Evolutionary conservation across 2,888 invertebrate species (phyloP).

Genomic region (Lepidocyrtinus sp.): DNA sequence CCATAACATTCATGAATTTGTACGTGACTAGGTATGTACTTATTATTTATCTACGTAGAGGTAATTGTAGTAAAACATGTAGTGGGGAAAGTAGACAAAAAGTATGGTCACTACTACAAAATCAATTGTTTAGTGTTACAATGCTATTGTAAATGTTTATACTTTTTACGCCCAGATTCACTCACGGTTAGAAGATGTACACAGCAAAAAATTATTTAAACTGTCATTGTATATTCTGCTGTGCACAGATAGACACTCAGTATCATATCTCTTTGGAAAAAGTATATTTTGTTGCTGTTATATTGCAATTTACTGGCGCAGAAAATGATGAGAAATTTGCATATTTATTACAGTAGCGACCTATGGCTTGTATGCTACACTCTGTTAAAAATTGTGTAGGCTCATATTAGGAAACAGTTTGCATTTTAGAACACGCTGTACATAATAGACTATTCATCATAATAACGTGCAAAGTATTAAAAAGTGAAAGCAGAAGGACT

Average conservation of each 20-base stretch:
- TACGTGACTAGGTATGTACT: neutral
- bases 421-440: too few relatives aligned
- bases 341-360: too few relatives aligned
- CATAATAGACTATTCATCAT: constrained; percentile 3
- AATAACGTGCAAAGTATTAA: constrained; percentile 2
- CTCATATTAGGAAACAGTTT: too few relatives aligned
- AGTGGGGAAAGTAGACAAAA: constrained; percentile 5
- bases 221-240: neutral
- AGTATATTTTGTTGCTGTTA: constrained; percentile 13
- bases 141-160: too few relatives aligned
- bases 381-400: too few relatives aligned
- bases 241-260: neutral
- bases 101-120: neutral
- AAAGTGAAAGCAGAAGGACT: neutral
- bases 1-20: constrained; percentile 5
- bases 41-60: neutral
- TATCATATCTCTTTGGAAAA: neutral
- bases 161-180: too few relatives aligned
- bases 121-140: too few relatives aligned
- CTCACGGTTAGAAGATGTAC: neutral
- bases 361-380: too few relatives aligned
- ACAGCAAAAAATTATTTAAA: neutral
- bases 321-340: neutral
- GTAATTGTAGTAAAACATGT: constrained; percentile 1
- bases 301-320: constrained; percentile 2